Base-by-base conservation (phyloP, 2,888 invertebrate species). In the Xestobium rufovillosum region DNA sequence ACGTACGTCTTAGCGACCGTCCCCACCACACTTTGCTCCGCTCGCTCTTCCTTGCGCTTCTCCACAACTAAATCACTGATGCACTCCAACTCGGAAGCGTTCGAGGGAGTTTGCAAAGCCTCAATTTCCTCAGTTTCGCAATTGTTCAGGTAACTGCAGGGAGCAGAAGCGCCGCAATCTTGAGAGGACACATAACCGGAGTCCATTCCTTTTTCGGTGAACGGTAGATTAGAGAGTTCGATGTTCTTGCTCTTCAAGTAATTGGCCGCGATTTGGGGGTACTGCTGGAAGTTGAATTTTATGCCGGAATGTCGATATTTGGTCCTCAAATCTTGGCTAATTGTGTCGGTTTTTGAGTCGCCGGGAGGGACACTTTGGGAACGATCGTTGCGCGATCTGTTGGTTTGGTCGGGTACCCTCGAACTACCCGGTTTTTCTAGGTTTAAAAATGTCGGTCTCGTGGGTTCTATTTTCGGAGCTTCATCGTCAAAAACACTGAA, bases 231-330 rank as follows among this genome's bases (percentile, higher is more conserved):
- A 51, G 73, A 60, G 51, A 76, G 67, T 61, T 79, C 75, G 51
- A 81, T 69, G 60, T 80, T 80, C 63, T 81, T 81, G 60, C 78
- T 79, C 65, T 77, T 78, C 80, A 81, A 80, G 59, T 81, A 81
- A 64, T 80, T 80, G 51, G 76, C 77, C 49, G 79, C 78, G 60
- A 80, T 80, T 60, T 80, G 79, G 16, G 80, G 80, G 65, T 79
- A 80, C 65, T 80, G 78, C 61, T 78, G 77, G 56, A 81, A 78
- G 60, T 80, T 80, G 59, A 81, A 81, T 64, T 80, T 81, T 60
- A 80, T 77, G 53, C 80, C 79, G 60, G 78, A 77, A 71, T 78
- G 75, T 68, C 74, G 72, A 53, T 75, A 76, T 34, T 57, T 58
- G 1, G 58, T 48, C 30, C 47, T 43, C 32, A 43, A 41, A 11